Base-by-base conservation (phyloP, 2,113 vertebrate genomes). In the Tricholaema leucomelas region DNA sequence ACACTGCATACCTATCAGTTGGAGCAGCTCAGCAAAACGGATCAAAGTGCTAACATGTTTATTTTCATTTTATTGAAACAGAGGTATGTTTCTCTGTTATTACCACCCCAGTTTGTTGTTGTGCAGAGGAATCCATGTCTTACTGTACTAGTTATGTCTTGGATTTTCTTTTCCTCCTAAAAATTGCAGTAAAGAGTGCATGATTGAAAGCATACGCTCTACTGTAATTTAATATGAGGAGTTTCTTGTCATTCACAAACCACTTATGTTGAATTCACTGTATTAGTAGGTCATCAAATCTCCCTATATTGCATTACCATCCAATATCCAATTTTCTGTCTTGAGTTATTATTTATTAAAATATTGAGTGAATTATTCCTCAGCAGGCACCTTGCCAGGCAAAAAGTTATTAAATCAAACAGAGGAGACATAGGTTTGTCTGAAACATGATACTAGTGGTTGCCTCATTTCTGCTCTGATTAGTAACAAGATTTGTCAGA, bases 361-460 rank as follows among this genome's bases (percentile, higher is more conserved):
- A 60, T 36, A 85, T 15, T 38, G 78, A 87, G 44, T 67, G 42
- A 91, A 88, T 81, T 46, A 85, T 50, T 64, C 55, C 70, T 78
- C n/a, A 75, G 60, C 58, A 92, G 84, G 85, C 64, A 94, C 9
- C 61, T 91, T 42, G 56, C 90, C 88, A 95, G 44, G 36, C 15
- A 91, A 66, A 72, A 94, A 36, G 85, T 74, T 92, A 89, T 70
- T 94, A 91, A 95, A 95, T 82, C 88, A 85, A 65, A 70, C 31
- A 36, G 46, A 82, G 30, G 35, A 90, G 77, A 38, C 59, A 33
- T 33, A 73, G 59, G 59, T 81, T 84, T 84, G 76, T 67, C 65
- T 88, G 66, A 87, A 91, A 59, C 28, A 64, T 33, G 44, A 38
- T 35, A 18, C 19, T 52, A 79, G 33, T 8, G 31, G 36, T 72